Conservation (phyloP, 2,797 vertebrate species). For the Apogon hyalosoma region DNA sequence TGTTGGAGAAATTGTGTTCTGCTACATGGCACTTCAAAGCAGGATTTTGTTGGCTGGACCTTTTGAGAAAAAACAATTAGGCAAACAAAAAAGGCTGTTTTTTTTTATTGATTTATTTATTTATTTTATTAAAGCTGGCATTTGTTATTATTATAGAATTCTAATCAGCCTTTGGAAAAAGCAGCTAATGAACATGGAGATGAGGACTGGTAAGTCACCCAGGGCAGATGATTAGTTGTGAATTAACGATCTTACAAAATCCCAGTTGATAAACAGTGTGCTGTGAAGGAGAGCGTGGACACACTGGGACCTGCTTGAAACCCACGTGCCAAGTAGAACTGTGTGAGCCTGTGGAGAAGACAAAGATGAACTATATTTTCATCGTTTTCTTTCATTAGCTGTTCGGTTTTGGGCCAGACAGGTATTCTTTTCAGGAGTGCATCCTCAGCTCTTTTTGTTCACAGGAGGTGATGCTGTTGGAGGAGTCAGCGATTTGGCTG, state of each 20-base stretch:
- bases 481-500: conserved; percentile 67
- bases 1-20: background rate
- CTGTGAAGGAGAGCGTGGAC: conserved; percentile 14
- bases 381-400: conserved; percentile 47
- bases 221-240: conserved; percentile 46
- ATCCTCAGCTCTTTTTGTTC: conserved; percentile 59
- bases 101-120: no score
- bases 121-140: conserved; percentile 40
- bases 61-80: background rate
- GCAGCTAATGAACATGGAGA: conserved; percentile 59
- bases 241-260: conserved; percentile 44
- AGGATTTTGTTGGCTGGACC: conserved; percentile 6
- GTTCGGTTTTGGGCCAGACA: conserved; percentile 36
- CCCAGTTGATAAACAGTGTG: conserved; percentile 32
- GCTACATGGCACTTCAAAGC: background rate
- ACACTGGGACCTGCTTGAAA: background rate
- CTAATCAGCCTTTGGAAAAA: conserved; percentile 58
- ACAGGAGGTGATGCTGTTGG: conserved; percentile 45
- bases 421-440: conserved; percentile 21
- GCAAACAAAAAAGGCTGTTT: conserved; percentile 19
- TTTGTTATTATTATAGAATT: conserved; percentile 50
- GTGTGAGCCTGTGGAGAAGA: conserved; percentile 12
- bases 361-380: conserved; percentile 25
- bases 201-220: conserved; percentile 56
- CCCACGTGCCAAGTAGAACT: background rate